Evolutionary conservation across 2,888 invertebrate species (phyloP), one percentile per base, ranked within the genome.

Genomic region (Platycheirus albimanus): DNA sequence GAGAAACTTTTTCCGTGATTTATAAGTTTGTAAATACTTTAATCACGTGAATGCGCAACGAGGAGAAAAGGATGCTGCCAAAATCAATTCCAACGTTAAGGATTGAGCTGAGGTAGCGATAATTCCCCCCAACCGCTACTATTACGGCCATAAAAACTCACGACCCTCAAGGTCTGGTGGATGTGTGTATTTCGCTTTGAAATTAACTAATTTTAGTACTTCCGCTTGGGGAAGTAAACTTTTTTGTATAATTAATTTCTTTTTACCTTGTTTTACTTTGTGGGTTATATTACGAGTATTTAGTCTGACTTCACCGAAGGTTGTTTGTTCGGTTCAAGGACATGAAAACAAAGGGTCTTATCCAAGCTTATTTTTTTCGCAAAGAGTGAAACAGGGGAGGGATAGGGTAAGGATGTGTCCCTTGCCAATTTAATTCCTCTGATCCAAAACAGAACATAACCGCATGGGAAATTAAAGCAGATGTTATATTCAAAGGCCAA

Each of bases 251-350:
- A n/a, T 33, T 33, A 33, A 7, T 8, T 3, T 19, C 20, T 3
- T 28, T 3, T 28, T 8, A 10, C 28, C n/a, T 47, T 28, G n/a
- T 19, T 30, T 19, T 0, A 33, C 52, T 33, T 33, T 30, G 7
- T 11, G 30, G 43, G 24, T 24, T 10, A 45, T 47, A n/a, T 63
- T 36, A n/a, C 3, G 24, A 24, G 6, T 6, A 64, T 64, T 47
- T 17, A 54, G 51, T 72, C 28, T 64, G 33, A 54, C 45, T 0
- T n/a, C n/a, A 13, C 41, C 13, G 13, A 72, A 43, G 24, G 63
- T 63, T 72, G 43, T 54, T 54, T 54, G n/a, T 52, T 38, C 11
- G 11, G 61, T 71, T 71, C 58, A 71, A 64, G 36, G 63, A 63
- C 63, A 28, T 17, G 11, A 0, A 11, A 13, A 5, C 24, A 4